Conservation (phyloP, 2,113 vertebrate genomes). For the Saiga tatarica region DNA sequence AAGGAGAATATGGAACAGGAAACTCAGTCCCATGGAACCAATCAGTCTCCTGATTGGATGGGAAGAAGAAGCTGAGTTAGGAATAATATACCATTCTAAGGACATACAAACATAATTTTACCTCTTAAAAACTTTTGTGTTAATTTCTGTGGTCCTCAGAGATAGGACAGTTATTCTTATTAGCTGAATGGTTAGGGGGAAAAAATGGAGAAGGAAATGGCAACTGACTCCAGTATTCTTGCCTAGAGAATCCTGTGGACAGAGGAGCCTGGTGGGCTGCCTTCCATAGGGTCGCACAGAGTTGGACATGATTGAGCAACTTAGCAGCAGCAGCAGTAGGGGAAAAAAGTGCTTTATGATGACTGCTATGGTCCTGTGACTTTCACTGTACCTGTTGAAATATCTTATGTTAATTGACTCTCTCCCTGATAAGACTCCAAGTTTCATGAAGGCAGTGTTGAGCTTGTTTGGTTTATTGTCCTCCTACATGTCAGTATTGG, state of each 20-base stretch:
- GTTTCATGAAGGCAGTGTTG: not conserved
- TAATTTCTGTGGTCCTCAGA: not conserved
- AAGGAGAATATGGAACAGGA: not conserved
- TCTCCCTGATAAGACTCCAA: not conserved
- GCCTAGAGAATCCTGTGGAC: not conserved
- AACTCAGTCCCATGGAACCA: not conserved
- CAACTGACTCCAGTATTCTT: not conserved
- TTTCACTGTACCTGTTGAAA: not conserved
- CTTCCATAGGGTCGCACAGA: accelerated
- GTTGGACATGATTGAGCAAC: accelerated
- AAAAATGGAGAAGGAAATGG: not conserved
- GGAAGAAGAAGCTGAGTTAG: not conserved
- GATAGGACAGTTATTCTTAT: not conserved
- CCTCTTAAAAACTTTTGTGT: not conserved
- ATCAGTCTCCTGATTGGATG: accelerated
- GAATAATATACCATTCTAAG: not conserved
- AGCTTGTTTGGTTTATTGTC: not conserved
- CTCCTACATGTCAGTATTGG: not conserved
- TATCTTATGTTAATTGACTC: not conserved
- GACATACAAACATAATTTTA: not conserved
- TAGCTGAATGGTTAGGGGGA: not conserved
- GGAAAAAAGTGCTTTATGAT: not conserved
- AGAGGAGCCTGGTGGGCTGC: not conserved
- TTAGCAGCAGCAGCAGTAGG: not conserved
- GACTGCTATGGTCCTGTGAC: not conserved